These are phyloP conservation scores for Hypomecis punctinalis DNA, from an alignment of 2,888 invertebrate species.

Conservation along the genomic window DNA sequence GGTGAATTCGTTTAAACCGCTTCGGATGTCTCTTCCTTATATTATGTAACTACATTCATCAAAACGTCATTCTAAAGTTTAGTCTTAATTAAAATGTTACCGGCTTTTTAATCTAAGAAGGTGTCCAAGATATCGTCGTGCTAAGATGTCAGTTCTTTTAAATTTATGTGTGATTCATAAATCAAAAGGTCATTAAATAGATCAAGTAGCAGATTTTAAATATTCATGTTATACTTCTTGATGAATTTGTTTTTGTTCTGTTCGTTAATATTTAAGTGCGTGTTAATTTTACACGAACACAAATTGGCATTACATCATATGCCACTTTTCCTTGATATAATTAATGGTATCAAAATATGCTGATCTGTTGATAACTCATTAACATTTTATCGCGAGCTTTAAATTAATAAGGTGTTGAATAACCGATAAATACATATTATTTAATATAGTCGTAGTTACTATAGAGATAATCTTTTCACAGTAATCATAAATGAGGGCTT, in stretches of 20 bases:
- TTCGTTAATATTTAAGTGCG: constrained; percentile 8
- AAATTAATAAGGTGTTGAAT: constrained; percentile 9
- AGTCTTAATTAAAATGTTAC: constrained; percentile 17
- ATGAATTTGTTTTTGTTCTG: constrained; percentile 5
- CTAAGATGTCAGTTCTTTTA: constrained; percentile 6
- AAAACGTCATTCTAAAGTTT: constrained; percentile 5
- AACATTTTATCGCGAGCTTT: constrained; percentile 1
- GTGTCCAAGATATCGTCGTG: constrained; percentile 1
- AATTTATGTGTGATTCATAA: constrained; percentile 14
- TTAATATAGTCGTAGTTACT: too few species aligned
- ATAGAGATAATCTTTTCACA: too few species aligned
- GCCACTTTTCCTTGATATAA: constrained; percentile 6
- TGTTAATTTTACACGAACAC: constrained; percentile 12
- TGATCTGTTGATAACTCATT: constrained; percentile 15
- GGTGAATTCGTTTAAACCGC: constrained; percentile 59
- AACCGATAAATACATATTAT: not conserved
- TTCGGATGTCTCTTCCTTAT: constrained; percentile 44
- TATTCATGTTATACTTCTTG: constrained; percentile 16
- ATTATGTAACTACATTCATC: constrained; percentile 23
- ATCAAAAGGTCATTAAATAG: constrained; percentile 15
- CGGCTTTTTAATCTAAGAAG: constrained; percentile 9
- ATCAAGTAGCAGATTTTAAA: constrained; percentile 10
- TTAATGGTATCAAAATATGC: constrained; percentile 7
- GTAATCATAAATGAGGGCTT: too few species aligned
- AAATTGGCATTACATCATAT: constrained; percentile 19